Evolutionary conservation across 2,888 invertebrate species (phyloP), one percentile per base, ranked within the genome.

Genomic region (Athalia circularis): DNA sequence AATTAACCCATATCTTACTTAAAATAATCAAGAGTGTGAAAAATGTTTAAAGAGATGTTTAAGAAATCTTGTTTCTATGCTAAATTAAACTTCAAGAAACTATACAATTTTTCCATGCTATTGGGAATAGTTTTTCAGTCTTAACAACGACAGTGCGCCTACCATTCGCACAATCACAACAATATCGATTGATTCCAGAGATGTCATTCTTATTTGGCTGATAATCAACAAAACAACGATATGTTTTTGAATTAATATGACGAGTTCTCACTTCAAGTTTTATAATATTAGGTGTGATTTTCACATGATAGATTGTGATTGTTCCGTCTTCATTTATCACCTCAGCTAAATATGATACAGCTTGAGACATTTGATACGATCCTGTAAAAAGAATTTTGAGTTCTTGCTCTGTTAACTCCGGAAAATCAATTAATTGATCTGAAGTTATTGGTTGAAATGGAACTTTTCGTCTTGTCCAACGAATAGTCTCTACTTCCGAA

Each of bases 301-400:
- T 29, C 2, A 29, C 0, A 29, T 29, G 2, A 29, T 29, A 2
- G 2, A 29, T n/a, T n/a, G n/a, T n/a, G 29, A 0, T 29, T 29
- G 29, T 29, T 29, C 29, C 29, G 29, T 64, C 6, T 45, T 80
- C 80, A 77, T 83, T 78, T 29, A 81, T 68, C 79, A 83, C 79
- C 80, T 82, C 83, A 7, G 83, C 81, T 11, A 83, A 80, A 59
- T 84, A 83, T 5, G 77, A 82, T 11, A 85, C 77, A 13, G 82
- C 79, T 78, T 83, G 81, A 3, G 79, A 79, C 11, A 82, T 64
- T 78, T 84, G 81, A 65, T 84, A 84, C 4, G 81, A 79, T 29
- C 82, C 83, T 43, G 82, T 82, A 50, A 83, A 81, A 5, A 82
- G 65, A 45, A 82, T 79, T 29, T 79, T 72, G 47, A 82, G 47